Percentiles rank a stretch among this genome's conserved stretches.
These are phyloP conservation scores for Lycopodina hypogea DNA, from an alignment of 37 sponge, comb jelly and placozoan species.

Conservation along the genomic window DNA sequence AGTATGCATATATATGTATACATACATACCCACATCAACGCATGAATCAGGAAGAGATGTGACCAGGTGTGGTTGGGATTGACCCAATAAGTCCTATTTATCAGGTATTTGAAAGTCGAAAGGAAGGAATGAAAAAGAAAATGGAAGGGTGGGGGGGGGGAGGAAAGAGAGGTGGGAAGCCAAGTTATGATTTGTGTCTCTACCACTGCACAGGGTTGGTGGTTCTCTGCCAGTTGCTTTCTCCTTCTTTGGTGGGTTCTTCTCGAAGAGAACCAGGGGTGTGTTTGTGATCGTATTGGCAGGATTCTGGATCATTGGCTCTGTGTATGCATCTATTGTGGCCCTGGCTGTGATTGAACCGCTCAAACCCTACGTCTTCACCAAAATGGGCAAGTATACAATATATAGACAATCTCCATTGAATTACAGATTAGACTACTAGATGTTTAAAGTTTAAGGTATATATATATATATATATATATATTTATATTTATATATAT, in stretches of 20 bases:
- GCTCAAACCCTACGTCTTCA: not conserved
- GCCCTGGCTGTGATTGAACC: conserved; percentile 52
- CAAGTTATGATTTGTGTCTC: not conserved
- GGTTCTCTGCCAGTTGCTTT: conserved; percentile 86
- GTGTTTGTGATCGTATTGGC: conserved; percentile 68
- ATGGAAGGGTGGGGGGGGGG: not conserved
- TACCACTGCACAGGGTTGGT: conserved; percentile 58
- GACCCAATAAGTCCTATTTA: too few species aligned
- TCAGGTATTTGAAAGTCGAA: too few species aligned
- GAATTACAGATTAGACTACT: too few species aligned
- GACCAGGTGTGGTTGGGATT: too few species aligned
- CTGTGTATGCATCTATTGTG: conserved; percentile 59
- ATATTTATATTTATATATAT: too few species aligned
- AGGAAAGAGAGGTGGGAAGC: not conserved
- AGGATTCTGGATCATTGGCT: conserved; percentile 78
- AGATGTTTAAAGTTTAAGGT: too few species aligned
- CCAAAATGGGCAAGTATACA: not conserved
- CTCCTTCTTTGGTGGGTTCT: conserved; percentile 84
- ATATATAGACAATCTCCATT: too few species aligned
- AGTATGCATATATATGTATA: too few species aligned
- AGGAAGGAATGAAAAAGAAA: too few species aligned
- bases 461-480: too few species aligned
- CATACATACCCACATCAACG: too few species aligned
- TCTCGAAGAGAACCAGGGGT: conserved; percentile 56
- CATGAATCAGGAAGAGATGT: too few species aligned